These are phyloP conservation scores for Trichogramma dendrolimi DNA, from an alignment of 2,888 invertebrate species.

Conservation along the genomic window DNA sequence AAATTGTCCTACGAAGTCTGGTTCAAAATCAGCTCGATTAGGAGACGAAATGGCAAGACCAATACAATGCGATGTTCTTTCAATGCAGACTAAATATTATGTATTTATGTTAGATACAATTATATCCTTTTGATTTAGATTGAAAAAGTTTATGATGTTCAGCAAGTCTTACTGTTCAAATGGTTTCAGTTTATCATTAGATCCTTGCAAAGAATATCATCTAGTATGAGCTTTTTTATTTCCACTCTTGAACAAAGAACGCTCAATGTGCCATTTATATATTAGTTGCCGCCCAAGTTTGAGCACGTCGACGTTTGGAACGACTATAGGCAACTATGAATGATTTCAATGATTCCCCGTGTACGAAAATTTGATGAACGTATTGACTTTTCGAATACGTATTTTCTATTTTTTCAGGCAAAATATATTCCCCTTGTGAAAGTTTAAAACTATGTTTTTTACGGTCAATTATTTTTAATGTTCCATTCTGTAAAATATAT, in stretches of 20 bases:
- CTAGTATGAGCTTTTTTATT: conserved; percentile 82
- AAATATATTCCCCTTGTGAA: conserved; percentile 96
- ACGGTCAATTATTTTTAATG: conserved; percentile 92
- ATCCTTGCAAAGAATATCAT: conserved; percentile 87
- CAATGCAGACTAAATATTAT: too few relatives aligned
- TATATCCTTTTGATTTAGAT: too few relatives aligned
- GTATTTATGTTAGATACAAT: too few relatives aligned
- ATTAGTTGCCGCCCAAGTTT: conserved; percentile 87
- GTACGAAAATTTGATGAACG: conserved; percentile 92
- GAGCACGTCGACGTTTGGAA: conserved; percentile 90
- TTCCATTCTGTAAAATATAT: conserved; percentile 68
- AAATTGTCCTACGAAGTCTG: too few relatives aligned
- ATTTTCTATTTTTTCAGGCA: conserved; percentile 98
- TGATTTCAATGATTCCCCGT: conserved; percentile 95
- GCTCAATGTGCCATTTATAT: conserved; percentile 80
- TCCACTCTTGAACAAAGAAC: conserved; percentile 81
- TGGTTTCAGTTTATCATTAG: conserved; percentile 84
- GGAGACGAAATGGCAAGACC: too few relatives aligned
- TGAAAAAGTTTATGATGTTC: too few relatives aligned
- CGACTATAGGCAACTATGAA: conserved; percentile 90
- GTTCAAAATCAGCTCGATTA: too few relatives aligned
- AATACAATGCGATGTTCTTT: too few relatives aligned
- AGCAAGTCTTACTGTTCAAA: conserved; percentile 78
- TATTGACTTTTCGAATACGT: conserved; percentile 90
- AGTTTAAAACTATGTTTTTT: conserved; percentile 98